Base-by-base conservation (phyloP, 2,113 vertebrate species). In the Caracal caracal region DNA sequence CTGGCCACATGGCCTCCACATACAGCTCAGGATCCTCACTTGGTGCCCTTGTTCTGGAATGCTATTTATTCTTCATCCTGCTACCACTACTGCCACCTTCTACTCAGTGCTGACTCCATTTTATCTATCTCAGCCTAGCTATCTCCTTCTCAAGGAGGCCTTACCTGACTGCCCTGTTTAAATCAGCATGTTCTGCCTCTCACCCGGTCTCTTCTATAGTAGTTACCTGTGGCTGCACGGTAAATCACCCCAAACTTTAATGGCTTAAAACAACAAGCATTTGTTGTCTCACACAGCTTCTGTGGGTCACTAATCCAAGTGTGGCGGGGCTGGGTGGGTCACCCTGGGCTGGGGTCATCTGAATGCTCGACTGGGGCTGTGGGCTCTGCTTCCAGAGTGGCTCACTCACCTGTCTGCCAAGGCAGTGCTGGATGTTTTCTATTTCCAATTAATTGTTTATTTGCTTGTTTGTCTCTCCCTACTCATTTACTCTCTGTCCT, bases 1-100 rank as follows among this genome's bases (percentile, higher is more conserved):
- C 40, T 51, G 63, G 47, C 71, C 51, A 53, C 51, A 22, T 8
- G 17, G 16, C n/a, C 56, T 19, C 71, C 0, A 0, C 2, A 1
- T 33, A 33, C 11, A 22, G 43, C 24, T 53, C 35, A 2, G 59
- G 35, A 68, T 33, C 24, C 15, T 26, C 66, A 20, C 66, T 35
- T 78, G 40, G 26, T 43, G 8, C 28, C 35, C 49, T n/a, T 59
- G 49, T 91, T 59, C 61, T 22, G 2, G 63, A 56, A 17, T 53
- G 51, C 4, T 33, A 0, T 56, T 37, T 37, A 0, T 56, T 37
- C 56, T 79, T 80, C 65, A 49, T 51, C 89, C 68, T 40, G 11
- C 65, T 43, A 28, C 40, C 10, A 19, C 19, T 4, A 3, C 15
- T 33, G 20, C n/a, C 40, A 26, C 15, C 22, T 28, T 30, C 75